Percentiles rank a stretch among this genome's conserved stretches.
phyloP scores from a whole-genome alignment of 2,113 vertebrate genomes.

The Drymodes brunneopygia region DNA sequence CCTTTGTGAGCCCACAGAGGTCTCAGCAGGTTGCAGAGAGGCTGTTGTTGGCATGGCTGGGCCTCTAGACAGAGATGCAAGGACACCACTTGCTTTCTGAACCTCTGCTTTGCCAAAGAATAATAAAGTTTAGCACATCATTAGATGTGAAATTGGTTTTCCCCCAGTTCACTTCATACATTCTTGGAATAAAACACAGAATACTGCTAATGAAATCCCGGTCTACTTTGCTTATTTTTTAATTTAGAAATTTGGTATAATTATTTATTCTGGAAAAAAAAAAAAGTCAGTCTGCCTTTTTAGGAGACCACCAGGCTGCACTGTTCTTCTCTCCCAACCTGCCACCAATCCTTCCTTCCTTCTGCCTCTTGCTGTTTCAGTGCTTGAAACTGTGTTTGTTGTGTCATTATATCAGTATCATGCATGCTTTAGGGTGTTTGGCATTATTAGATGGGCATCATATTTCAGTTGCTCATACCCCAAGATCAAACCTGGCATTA shows the following conservation, averaged over 20 bases:
- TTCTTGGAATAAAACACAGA: not conserved
- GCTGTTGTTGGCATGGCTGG: constrained; percentile 58
- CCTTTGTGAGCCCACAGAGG: constrained; percentile 36
- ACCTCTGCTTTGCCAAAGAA: constrained; percentile 21
- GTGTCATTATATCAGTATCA: not conserved
- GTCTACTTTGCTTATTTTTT: not conserved
- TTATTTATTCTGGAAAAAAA: not conserved
- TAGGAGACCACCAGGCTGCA: not conserved
- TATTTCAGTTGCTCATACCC: not conserved
- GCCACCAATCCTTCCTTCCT: not conserved
- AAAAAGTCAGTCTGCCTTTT: not conserved
- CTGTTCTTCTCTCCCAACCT: not conserved
- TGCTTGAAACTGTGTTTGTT: not conserved
- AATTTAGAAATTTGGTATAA: not conserved
- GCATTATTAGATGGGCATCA: not conserved
- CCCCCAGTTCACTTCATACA: not conserved
- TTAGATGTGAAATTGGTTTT: constrained; percentile 25
- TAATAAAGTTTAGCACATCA: constrained; percentile 16
- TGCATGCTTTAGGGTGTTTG: not conserved
- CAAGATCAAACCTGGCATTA: not conserved
- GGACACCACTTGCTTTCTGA: constrained; percentile 51
- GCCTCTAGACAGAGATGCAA: constrained; percentile 30
- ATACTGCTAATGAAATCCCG: constrained; percentile 13
- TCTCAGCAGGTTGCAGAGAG: constrained; percentile 35
- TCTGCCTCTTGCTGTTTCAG: not conserved